These are phyloP conservation scores for Pelagia noctiluca DNA, from an alignment of 30 jellyfish, hydroid and myxozoan genomes.

Conservation along the genomic window DNA sequence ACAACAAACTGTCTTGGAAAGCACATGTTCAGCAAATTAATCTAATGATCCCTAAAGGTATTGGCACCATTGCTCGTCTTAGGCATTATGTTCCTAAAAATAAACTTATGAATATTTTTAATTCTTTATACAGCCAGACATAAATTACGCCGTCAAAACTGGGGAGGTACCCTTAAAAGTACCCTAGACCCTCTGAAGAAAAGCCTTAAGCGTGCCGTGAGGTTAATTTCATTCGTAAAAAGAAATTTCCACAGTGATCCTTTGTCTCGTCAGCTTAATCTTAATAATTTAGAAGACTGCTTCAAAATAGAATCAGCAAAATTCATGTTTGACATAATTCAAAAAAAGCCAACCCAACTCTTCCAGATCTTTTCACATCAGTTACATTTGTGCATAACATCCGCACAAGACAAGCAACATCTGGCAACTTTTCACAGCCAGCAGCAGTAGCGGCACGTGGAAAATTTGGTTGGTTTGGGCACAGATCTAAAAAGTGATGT, in stretches of 20 bases:
- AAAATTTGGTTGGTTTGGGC: no score
- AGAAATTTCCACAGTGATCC: background rate
- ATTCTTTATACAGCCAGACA: constrained; percentile 18
- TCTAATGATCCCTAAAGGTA: constrained; percentile 22
- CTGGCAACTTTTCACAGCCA: background rate
- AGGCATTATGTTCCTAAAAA: background rate
- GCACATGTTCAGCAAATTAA: constrained; percentile 10
- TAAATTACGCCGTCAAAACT: constrained; percentile 1
- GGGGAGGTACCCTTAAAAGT: constrained; percentile 12
- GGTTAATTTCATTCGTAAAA: background rate
- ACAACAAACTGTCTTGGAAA: constrained; percentile 23
- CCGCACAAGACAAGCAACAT: constrained; percentile 20
- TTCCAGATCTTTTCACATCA: constrained; percentile 7
- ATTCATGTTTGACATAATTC: constrained; percentile 6
- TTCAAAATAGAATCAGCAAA: background rate
- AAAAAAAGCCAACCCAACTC: constrained; percentile 14
- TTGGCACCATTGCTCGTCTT: constrained; percentile 10
- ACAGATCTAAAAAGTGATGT: no score
- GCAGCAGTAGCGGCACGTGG: no score
- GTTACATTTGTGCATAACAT: constrained; percentile 24
- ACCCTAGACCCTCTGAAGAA: background rate
- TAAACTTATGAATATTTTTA: constrained; percentile 8
- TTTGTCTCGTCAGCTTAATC: background rate
- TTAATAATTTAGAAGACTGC: background rate
- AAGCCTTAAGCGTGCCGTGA: constrained; percentile 3